Evolutionary conservation across 1,140 invertebrate species (phyloP).

Genomic region (Lerema accius): DNA sequence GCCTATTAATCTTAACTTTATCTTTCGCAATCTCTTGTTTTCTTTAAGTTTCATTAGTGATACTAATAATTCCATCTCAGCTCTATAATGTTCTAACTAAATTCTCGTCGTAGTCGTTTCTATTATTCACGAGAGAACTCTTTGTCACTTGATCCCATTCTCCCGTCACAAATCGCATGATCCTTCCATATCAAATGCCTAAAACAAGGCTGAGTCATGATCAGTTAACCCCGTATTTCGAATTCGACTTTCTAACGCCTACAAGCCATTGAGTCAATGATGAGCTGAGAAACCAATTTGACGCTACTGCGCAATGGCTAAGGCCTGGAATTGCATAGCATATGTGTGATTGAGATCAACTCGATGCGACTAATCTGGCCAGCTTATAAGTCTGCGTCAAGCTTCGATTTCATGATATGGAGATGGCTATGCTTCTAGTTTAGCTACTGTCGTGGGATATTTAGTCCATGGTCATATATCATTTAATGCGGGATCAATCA

Average conservation of each 20-base stretch:
- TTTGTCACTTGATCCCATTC: background rate
- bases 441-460: background rate
- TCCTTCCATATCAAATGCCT: background rate
- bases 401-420: background rate
- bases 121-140: no score
- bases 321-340: slow-evolving; percentile 2
- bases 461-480: background rate
- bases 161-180: background rate
- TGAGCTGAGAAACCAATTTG: background rate
- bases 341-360: slow-evolving; percentile 2
- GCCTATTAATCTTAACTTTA: background rate
- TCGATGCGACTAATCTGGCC: slow-evolving; percentile 18
- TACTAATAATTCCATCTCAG: no score
- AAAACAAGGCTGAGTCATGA: slow-evolving; percentile 19
- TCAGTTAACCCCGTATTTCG: slow-evolving; percentile 30
- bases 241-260: slow-evolving; percentile 42
- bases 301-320: background rate
- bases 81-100: no score
- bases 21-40: no score
- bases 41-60: no score
- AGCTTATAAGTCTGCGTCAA: background rate
- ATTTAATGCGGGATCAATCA: no score
- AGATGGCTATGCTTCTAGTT: background rate
- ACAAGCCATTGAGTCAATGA: slow-evolving; percentile 15
- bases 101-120: no score